Conservation (phyloP, 2,797 vertebrate genomes). For the Argya squamiceps region DNA sequence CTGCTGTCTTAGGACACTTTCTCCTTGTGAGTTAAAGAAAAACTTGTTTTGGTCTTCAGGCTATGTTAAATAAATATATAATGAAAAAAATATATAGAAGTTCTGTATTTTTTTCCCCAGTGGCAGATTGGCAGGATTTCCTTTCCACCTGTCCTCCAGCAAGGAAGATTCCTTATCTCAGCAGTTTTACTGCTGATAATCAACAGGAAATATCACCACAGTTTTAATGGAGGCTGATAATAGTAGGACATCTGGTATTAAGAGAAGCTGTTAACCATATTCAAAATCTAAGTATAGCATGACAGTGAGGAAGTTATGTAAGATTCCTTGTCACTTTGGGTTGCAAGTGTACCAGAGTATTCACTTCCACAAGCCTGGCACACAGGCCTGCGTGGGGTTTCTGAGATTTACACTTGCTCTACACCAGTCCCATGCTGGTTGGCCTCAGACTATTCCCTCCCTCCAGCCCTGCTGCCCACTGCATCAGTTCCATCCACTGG, state of each 20-base stretch:
- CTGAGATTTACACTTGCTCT: not conserved
- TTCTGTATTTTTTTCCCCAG: not conserved
- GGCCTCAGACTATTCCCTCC: not conserved
- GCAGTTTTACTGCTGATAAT: constrained; percentile 39
- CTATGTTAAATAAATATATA: not conserved
- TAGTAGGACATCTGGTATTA: constrained; percentile 50
- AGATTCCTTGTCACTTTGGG: constrained; percentile 21
- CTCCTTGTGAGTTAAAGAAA: not conserved
- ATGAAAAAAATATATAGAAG: not conserved
- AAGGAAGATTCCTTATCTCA: constrained; percentile 22
- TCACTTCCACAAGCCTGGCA: not conserved
- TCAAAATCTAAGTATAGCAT: constrained; percentile 36
- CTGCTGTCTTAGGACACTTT: not conserved
- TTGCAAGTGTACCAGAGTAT: not conserved
- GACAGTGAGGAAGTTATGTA: constrained; percentile 12
- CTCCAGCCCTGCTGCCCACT: not conserved
- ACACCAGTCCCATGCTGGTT: rapidly evolving
- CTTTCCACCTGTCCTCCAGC: constrained; percentile 36
- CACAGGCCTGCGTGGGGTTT: not conserved
- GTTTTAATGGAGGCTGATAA: constrained; percentile 13
- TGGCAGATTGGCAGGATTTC: constrained; percentile 19
- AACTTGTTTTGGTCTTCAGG: not conserved
- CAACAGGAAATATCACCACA: constrained; percentile 20
- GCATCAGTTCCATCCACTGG: not conserved
- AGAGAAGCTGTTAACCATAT: constrained; percentile 40